These are phyloP conservation scores for Meloidogyne chitwoodi DNA, from an alignment of 1,140 invertebrate species.

Conservation along the genomic window DNA sequence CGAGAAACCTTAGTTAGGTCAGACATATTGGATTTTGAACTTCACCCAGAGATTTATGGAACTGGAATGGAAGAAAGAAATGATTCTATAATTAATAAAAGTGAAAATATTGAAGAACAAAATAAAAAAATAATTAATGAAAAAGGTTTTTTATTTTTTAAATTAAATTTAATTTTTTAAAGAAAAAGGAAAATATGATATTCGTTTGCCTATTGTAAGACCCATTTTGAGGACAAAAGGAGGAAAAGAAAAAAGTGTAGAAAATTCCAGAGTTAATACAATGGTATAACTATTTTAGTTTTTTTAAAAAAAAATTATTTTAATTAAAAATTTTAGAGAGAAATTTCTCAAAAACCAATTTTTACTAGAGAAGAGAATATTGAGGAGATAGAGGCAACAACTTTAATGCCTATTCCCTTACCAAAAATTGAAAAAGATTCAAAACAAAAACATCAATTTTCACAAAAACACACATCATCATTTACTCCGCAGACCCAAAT, in stretches of 20 bases:
- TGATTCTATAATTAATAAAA: neutral
- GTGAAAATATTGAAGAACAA: neutral
- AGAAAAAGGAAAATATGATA: neutral
- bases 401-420: neutral
- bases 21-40: constrained; percentile 12
- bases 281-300: too few relatives aligned
- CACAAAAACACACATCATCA: neutral
- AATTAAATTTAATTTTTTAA: neutral
- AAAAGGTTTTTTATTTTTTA: neutral
- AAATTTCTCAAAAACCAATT: neutral
- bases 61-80: neutral
- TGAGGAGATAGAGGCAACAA: neutral
- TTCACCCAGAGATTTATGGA: neutral
- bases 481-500: neutral
- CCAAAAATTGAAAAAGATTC: neutral
- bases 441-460: neutral
- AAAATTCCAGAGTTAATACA: neutral
- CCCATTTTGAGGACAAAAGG: neutral
- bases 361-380: neutral
- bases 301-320: too few relatives aligned
- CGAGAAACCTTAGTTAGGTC: neutral
- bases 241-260: neutral
- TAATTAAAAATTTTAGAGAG: neutral
- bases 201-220: neutral
- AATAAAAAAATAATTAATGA: neutral